Evolutionary conservation across 2,888 invertebrate genomes (phyloP), one percentile per base, ranked within the genome.

Genomic region (Melanargia galathea): DNA sequence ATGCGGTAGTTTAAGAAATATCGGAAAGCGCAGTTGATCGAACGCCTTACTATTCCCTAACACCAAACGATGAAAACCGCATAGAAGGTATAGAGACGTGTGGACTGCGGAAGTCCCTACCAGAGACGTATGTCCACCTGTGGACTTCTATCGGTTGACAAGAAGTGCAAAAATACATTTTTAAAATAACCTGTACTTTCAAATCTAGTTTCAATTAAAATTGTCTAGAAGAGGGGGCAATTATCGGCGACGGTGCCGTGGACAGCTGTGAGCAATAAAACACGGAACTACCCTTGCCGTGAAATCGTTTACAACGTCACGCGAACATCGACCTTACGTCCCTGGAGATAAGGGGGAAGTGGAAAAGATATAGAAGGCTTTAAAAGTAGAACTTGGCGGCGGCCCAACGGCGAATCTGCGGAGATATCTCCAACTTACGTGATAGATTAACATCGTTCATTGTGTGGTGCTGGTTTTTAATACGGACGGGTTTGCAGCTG

Each of bases 211-310:
- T 18, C 43, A 43, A 43, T 43, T 43, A 43, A 43, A 43, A 43
- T 16, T 18, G 43, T 16, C 43, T 43, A 43, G 18, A 43, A 43
- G 18, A 43, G 40, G 35, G 13, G n/a, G 40, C 40, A 43, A 43
- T 43, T 43, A 43, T 43, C 43, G 18, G 43, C 43, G 18, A 18
- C 16, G 16, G 16, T 16, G 43, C 43, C 18, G 43, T 16, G 43
- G 43, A 43, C 43, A 43, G 43, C 43, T 43, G 43, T 8, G 43
- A 16, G 43, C 43, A 43, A 43, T 18, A 43, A 16, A 43, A 43
- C 43, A 43, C 7, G 13, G 43, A 16, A 5, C 18, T 43, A 5
- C 43, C n/a, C 43, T 16, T 43, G 43, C 43, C 43, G 43, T 16
- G 43, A 18, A 43, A 18, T 8, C 43, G 35, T 35, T 43, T 8